These are phyloP conservation scores for Grammomys dolichurus DNA, from an alignment of 2,113 vertebrate species.

Conservation along the genomic window DNA sequence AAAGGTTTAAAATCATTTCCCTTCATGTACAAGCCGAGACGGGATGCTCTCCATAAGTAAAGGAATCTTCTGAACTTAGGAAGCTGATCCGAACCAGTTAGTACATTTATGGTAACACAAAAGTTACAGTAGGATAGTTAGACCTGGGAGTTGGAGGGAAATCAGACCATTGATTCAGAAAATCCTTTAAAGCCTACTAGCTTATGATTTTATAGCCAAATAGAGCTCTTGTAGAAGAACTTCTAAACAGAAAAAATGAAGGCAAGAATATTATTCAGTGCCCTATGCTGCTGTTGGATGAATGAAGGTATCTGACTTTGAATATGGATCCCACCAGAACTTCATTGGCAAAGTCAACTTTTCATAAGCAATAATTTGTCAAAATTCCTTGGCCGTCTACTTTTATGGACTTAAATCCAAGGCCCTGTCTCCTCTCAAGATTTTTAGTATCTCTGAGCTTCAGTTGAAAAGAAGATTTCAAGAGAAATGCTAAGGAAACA, in stretches of 20 bases:
- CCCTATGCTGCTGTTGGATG: slow-evolving; percentile 21
- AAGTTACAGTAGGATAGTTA: neutral
- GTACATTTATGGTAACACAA: neutral
- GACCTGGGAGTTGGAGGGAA: slow-evolving; percentile 23
- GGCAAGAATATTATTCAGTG: slow-evolving; percentile 46
- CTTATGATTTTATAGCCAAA: slow-evolving; percentile 55
- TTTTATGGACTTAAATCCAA: slow-evolving; percentile 62
- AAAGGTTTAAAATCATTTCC: slow-evolving; percentile 29
- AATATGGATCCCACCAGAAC: slow-evolving; percentile 63
- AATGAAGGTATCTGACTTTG: slow-evolving; percentile 67
- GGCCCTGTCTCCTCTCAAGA: slow-evolving; percentile 61
- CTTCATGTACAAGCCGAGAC: neutral
- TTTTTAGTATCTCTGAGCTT: slow-evolving; percentile 77
- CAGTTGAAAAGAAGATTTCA: slow-evolving; percentile 55
- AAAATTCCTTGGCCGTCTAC: slow-evolving; percentile 60
- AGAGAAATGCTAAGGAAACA: slow-evolving; percentile 72
- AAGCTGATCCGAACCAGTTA: slow-evolving; percentile 17
- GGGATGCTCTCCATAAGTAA: neutral
- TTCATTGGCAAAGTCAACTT: slow-evolving; percentile 68
- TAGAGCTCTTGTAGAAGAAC: slow-evolving; percentile 25
- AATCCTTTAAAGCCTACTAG: slow-evolving; percentile 56
- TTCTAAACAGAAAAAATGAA: slow-evolving; percentile 53
- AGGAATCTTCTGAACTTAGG: neutral
- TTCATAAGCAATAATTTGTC: slow-evolving; percentile 65
- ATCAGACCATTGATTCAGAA: slow-evolving; percentile 45